Evolutionary conservation across 2,113 vertebrate species (phyloP).

Genomic region (Sander vitreus): DNA sequence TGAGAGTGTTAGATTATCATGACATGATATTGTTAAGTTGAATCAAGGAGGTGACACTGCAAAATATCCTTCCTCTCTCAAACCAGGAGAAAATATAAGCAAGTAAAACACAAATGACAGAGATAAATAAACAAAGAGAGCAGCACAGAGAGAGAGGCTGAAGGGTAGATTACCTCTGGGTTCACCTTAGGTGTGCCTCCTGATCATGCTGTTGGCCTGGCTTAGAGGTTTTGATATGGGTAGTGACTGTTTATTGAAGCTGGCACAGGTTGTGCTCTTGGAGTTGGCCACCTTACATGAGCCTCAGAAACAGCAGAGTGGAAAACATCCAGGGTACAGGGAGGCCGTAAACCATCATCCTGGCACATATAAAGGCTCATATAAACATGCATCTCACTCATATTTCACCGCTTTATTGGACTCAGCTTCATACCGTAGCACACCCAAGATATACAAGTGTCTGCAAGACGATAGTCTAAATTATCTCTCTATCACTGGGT

Average conservation of each 20-base stretch:
- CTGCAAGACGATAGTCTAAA: constrained; percentile 55
- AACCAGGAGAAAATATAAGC: constrained; percentile 42
- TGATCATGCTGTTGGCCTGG: constrained; percentile 66
- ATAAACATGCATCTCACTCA: constrained; percentile 70
- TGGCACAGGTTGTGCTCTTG: constrained; percentile 56
- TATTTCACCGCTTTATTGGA: constrained; percentile 73
- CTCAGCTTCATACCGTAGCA: constrained; percentile 28
- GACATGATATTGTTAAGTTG: constrained; percentile 29
- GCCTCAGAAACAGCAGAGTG: constrained; percentile 53
- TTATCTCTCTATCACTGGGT: constrained; percentile 49
- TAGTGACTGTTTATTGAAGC: constrained; percentile 75
- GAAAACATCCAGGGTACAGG: constrained; percentile 66
- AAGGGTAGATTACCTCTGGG: constrained; percentile 66
- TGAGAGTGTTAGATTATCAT: constrained; percentile 40
- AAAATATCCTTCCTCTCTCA: constrained; percentile 34
- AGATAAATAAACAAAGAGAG: constrained; percentile 56
- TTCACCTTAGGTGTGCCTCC: constrained; percentile 77
- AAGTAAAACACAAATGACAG: constrained; percentile 49
- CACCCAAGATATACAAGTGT: constrained; percentile 63
- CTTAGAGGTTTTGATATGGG: constrained; percentile 66
- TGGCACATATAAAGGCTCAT: constrained; percentile 61
- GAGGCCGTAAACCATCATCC: constrained; percentile 66
- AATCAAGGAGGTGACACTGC: constrained; percentile 41
- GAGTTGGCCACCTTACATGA: constrained; percentile 64
- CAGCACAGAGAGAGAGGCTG: constrained; percentile 27